phyloP scores from a whole-genome alignment of 1,140 invertebrate genomes.

The Caenorhabditis briggsae region DNA sequence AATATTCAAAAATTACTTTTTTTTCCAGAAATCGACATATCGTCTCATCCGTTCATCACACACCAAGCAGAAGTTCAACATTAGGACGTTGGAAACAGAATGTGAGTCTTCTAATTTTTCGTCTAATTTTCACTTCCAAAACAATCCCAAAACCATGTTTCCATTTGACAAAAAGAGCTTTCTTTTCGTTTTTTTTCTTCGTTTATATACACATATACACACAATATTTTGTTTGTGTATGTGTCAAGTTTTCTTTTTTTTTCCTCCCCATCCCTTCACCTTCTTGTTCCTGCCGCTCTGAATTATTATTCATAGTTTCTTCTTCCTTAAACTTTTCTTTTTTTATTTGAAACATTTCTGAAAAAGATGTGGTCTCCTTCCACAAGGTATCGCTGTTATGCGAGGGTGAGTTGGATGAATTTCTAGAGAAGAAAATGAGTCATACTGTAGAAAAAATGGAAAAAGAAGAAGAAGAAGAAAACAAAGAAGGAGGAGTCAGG shows the following conservation, averaged over 20 bases:
- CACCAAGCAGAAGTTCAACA: constrained; percentile 36
- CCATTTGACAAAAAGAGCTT: neutral
- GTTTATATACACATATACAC: constrained; percentile 52
- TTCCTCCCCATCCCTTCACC: constrained; percentile 9
- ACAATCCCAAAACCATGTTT: constrained; percentile 30
- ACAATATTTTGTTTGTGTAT: constrained; percentile 54
- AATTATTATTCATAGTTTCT: constrained; percentile 42
- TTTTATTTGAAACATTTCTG: constrained; percentile 13
- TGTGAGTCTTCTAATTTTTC: neutral
- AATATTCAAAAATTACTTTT: neutral
- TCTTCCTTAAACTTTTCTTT: neutral
- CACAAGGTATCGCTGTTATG: constrained; percentile 15
- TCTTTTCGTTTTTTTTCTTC: constrained; percentile 21
- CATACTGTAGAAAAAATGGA: constrained; percentile 22
- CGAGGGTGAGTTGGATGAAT: constrained; percentile 12
- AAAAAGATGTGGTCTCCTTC: constrained; percentile 25
- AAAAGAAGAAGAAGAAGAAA: neutral
- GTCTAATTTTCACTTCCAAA: neutral
- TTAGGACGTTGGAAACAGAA: constrained; percentile 49
- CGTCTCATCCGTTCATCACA: constrained; percentile 30
- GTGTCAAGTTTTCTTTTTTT: constrained; percentile 45
- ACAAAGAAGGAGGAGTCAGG: neutral
- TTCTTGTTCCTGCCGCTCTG: neutral
- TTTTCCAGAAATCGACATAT: constrained; percentile 57
- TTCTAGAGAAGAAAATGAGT: constrained; percentile 14